Percentiles rank a stretch among this genome's conserved stretches.
Conservation (phyloP, 2,888 invertebrate genomes). For the Apotomis capreana region DNA sequence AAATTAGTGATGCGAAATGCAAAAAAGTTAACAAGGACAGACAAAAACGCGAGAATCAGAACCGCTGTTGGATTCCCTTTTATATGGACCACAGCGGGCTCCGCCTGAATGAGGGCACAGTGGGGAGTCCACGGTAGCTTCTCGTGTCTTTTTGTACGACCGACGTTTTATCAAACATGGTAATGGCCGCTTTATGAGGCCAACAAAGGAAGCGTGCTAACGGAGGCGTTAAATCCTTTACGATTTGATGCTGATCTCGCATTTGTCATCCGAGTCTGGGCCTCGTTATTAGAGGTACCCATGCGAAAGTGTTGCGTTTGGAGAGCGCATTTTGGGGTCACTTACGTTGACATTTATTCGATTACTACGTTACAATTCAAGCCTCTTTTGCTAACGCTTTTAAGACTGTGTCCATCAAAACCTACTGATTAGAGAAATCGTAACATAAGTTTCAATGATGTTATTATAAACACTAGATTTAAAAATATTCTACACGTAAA, state of each 20-base stretch:
- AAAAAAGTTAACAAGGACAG: constrained; percentile 46
- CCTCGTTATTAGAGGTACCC: constrained; percentile 53
- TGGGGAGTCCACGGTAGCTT: constrained; percentile 78
- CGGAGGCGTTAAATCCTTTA: constrained; percentile 84
- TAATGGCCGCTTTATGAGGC: constrained; percentile 80
- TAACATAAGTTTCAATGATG: too few relatives aligned
- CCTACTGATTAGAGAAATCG: background rate
- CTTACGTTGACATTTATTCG: constrained; percentile 10
- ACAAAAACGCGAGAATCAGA: constrained; percentile 60
- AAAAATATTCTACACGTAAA: too few relatives aligned
- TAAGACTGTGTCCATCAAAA: background rate
- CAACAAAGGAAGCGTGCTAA: constrained; percentile 83
- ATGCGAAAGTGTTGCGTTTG: constrained; percentile 49
- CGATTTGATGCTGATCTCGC: constrained; percentile 79
- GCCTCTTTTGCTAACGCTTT: background rate
- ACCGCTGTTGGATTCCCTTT: constrained; percentile 61
- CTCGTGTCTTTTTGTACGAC: constrained; percentile 77
- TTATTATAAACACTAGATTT: too few relatives aligned
- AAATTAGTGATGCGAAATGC: constrained; percentile 30
- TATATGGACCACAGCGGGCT: constrained; percentile 72
- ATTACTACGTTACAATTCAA: background rate
- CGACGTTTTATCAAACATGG: constrained; percentile 82
- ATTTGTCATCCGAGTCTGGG: constrained; percentile 74
- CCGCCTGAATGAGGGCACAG: constrained; percentile 70
- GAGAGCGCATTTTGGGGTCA: constrained; percentile 1